These are phyloP conservation scores for Ophiothrix spiculata DNA, from an alignment of 35 echinoderm and acorn worm genomes.

Conservation along the genomic window DNA sequence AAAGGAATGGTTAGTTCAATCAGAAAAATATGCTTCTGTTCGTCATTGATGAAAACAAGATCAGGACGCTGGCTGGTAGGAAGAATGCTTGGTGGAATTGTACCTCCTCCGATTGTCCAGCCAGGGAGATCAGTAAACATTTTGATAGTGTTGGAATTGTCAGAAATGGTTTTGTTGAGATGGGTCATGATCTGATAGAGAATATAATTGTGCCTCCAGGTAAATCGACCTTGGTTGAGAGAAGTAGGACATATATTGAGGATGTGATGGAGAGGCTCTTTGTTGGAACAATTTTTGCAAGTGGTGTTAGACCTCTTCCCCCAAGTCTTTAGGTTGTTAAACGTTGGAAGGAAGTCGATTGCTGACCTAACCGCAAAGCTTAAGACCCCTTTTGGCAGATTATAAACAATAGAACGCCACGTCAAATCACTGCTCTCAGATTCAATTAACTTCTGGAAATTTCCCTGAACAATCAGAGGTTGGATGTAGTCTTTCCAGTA, in stretches of 20 bases:
- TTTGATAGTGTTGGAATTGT: not conserved
- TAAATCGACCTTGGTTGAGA: not conserved
- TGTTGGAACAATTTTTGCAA: conserved; percentile 23
- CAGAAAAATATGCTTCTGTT: not conserved
- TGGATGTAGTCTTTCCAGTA: conserved; percentile 16
- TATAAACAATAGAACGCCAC: conserved; percentile 39
- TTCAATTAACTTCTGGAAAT: conserved; percentile 40
- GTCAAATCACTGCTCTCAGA: too few species aligned
- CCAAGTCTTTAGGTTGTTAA: too few species aligned
- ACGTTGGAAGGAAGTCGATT: conserved; percentile 6
- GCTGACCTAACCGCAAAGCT: conserved; percentile 9
- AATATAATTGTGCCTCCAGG: not conserved
- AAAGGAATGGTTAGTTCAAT: too few species aligned
- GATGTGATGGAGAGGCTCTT: conserved; percentile 10
- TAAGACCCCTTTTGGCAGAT: conserved; percentile 24
- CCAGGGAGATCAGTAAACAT: not conserved
- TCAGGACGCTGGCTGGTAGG: not conserved
- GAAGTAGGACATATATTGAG: not conserved
- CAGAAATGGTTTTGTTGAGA: not conserved
- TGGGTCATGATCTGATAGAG: not conserved
- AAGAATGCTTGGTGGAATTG: not conserved
- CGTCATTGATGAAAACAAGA: not conserved
- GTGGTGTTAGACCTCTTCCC: not conserved
- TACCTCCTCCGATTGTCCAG: not conserved
- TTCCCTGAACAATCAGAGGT: conserved; percentile 24